Conservation (phyloP, 2,113 vertebrate genomes). For the Laterallus jamaicensis region DNA sequence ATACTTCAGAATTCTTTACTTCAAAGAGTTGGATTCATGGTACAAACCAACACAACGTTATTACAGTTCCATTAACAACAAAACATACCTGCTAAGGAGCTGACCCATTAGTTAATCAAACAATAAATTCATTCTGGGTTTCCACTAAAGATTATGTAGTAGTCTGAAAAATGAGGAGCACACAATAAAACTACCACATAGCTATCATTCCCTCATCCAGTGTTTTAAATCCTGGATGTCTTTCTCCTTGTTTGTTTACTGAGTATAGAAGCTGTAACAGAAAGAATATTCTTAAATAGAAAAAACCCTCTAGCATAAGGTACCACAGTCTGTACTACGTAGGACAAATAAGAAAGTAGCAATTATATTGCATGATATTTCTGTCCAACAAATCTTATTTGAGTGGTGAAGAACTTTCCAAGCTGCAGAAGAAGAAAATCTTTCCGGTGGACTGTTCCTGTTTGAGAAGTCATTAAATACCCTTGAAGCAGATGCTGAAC, state of each 20-base stretch:
- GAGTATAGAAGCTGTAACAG: background rate
- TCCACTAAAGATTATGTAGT: background rate
- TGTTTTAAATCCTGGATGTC: background rate
- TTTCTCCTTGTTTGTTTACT: background rate
- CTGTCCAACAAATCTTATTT: background rate
- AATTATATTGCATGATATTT: background rate
- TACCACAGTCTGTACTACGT: background rate
- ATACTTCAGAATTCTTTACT: background rate
- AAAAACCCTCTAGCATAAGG: background rate
- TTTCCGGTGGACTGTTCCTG: background rate
- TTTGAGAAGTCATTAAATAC: background rate
- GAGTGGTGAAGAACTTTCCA: background rate
- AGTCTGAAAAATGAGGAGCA: background rate
- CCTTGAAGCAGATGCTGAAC: background rate
- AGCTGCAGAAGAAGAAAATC: constrained; percentile 20
- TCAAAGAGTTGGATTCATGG: background rate
- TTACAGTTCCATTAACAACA: constrained; percentile 17
- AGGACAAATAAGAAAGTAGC: background rate
- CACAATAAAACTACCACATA: background rate
- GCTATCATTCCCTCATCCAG: background rate
- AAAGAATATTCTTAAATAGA: background rate
- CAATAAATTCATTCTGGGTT: background rate
- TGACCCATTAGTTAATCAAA: background rate
- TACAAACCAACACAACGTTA: background rate
- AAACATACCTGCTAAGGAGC: constrained; percentile 7